These are phyloP conservation scores for Platichthys flesus DNA, from an alignment of 2,113 vertebrate species.

Conservation along the genomic window DNA sequence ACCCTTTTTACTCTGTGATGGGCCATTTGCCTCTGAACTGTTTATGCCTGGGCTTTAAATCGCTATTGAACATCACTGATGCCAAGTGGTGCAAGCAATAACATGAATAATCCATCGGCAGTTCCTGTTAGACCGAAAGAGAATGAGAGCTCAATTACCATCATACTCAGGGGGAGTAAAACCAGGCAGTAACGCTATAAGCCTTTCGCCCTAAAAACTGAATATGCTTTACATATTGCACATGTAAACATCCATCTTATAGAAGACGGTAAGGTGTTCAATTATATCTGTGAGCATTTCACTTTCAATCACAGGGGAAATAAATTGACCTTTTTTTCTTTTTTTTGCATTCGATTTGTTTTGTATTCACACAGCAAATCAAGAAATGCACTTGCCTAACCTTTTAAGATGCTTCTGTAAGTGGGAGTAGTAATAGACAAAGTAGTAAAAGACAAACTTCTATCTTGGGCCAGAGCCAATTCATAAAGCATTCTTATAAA, in stretches of 20 bases:
- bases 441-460: neutral
- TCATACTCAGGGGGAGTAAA: constrained; percentile 48
- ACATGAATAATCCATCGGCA: constrained; percentile 79
- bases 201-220: constrained; percentile 52
- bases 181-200: constrained; percentile 53
- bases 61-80: constrained; percentile 57
- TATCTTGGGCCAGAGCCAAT: neutral
- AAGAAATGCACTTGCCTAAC: constrained; percentile 16
- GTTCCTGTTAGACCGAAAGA: constrained; percentile 61
- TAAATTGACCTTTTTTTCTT: neutral
- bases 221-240: constrained; percentile 51
- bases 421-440: neutral
- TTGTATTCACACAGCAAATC: constrained; percentile 4
- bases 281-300: constrained; percentile 23
- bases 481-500: neutral
- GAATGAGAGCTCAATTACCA: constrained; percentile 62
- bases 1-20: constrained; percentile 42
- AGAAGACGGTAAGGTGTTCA: constrained; percentile 31
- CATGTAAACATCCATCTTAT: constrained; percentile 56
- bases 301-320: constrained; percentile 35
- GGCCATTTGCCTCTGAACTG: constrained; percentile 53
- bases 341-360: constrained; percentile 1
- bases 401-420: constrained; percentile 11
- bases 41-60: constrained; percentile 63
- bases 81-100: constrained; percentile 65